A percentile compares a stretch with the other conserved stretches of the same genome.
phyloP scores from a whole-genome alignment of 2,888 invertebrate genomes.

The Physocephala rufipes region DNA sequence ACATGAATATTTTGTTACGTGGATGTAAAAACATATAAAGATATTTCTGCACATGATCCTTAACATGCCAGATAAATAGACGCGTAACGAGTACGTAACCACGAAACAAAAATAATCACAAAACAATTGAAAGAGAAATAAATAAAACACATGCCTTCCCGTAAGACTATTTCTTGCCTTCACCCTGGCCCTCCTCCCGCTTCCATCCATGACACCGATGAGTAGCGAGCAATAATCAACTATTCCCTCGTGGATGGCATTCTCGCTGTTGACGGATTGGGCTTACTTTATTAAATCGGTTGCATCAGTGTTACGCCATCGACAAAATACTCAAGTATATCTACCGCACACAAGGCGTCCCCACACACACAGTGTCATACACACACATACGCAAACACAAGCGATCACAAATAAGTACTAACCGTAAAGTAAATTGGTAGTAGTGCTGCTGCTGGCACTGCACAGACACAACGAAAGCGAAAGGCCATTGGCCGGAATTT shows the following conservation, averaged over 20 bases:
- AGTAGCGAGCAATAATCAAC: too few species aligned
- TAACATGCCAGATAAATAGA: slow-evolving; percentile 11
- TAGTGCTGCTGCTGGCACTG: slow-evolving; percentile 8
- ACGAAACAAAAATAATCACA: slow-evolving; percentile 13
- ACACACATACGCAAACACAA: not conserved
- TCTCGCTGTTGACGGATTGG: too few species aligned
- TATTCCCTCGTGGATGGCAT: too few species aligned
- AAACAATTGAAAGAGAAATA: slow-evolving; percentile 4
- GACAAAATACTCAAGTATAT: slow-evolving; percentile 27
- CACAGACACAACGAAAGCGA: slow-evolving; percentile 64
- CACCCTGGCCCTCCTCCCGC: not conserved
- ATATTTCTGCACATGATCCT: too few species aligned
- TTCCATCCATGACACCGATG: not conserved
- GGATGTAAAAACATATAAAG: too few species aligned
- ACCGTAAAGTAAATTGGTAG: slow-evolving; percentile 13
- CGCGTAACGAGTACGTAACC: slow-evolving; percentile 28
- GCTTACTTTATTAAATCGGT: slow-evolving; percentile 7
- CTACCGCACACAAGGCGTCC: slow-evolving; percentile 11
- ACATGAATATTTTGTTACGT: not conserved
- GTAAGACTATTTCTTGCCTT: not conserved
- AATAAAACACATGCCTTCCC: not conserved
- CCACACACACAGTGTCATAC: slow-evolving; percentile 51
- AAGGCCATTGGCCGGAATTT: slow-evolving; percentile 68
- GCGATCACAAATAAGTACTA: too few species aligned
- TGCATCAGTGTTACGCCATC: slow-evolving; percentile 53